Percentiles rank a stretch among this genome's conserved stretches.
Conservation (phyloP, 1,140 invertebrate species). For the Chlorops oryzae region DNA sequence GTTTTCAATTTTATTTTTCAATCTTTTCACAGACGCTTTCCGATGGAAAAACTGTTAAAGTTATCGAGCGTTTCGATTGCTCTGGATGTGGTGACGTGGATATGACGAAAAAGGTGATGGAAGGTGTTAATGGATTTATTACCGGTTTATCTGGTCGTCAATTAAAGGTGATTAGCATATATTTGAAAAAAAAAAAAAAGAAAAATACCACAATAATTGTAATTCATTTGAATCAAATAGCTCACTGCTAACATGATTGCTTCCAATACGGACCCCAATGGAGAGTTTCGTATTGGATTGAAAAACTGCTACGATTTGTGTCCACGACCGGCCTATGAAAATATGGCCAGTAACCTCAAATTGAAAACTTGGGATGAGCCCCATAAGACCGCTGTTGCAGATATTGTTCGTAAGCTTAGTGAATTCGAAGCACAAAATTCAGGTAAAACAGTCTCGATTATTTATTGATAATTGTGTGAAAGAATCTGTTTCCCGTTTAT, state of each 20-base stretch:
- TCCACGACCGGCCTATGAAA: conserved; percentile 73
- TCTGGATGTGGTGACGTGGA: conserved; percentile 92
- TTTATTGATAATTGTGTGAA: background rate
- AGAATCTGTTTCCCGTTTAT: too few species aligned
- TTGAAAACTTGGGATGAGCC: conserved; percentile 79
- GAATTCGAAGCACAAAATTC: conserved; percentile 62
- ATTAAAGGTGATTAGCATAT: conserved; percentile 63
- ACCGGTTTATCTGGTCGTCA: conserved; percentile 81
- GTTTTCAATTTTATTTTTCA: background rate
- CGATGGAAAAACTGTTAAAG: conserved; percentile 72
- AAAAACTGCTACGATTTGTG: conserved; percentile 84
- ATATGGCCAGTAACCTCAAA: conserved; percentile 76
- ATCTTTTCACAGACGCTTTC: conserved; percentile 59
- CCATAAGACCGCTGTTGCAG: conserved; percentile 73
- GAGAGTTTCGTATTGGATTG: conserved; percentile 77
- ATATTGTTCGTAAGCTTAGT: conserved; percentile 66
- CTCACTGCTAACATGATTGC: conserved; percentile 26
- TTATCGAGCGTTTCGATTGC: conserved; percentile 92
- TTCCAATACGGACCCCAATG: conserved; percentile 48
- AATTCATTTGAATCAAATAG: too few species aligned
- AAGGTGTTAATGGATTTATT: conserved; percentile 65
- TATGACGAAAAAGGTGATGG: conserved; percentile 75
- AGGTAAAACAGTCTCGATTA: conserved; percentile 31
- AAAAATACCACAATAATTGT: too few species aligned
- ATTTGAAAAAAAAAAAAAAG: background rate